Evolutionary conservation across 2,888 invertebrate genomes (phyloP).

Genomic region (Pollenia griseotomentosa): DNA sequence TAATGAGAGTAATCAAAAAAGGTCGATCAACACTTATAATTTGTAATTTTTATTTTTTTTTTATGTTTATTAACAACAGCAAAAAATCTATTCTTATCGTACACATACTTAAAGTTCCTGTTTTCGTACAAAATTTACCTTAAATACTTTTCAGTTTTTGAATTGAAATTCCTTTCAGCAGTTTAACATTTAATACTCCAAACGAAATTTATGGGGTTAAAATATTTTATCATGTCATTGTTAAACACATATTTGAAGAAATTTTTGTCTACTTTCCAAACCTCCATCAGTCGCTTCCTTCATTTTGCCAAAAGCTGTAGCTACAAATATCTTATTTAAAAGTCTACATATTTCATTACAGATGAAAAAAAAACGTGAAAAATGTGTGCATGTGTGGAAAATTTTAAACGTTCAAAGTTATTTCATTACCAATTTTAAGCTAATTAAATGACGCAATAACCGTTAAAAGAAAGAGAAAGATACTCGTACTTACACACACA

Average conservation of each 20-base stretch:
- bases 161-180: no score
- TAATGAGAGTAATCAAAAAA: no score
- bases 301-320: not conserved
- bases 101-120: no score
- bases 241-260: conserved; percentile 6
- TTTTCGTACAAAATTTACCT: no score
- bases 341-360: conserved; percentile 49
- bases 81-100: no score
- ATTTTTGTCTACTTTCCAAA: not conserved
- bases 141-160: no score
- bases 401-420: conserved; percentile 34
- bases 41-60: no score
- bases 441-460: conserved; percentile 61
- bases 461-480: not conserved
- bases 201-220: not conserved
- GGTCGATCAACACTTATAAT: no score
- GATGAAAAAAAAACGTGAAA: not conserved
- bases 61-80: no score
- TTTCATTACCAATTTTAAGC: conserved; percentile 61
- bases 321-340: conserved; percentile 49
- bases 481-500: not conserved
- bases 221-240: conserved; percentile 14
- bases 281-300: not conserved
- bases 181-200: no score
- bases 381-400: not conserved